Conservation (phyloP, 2,113 vertebrate species). For the Apteryx mantelli region DNA sequence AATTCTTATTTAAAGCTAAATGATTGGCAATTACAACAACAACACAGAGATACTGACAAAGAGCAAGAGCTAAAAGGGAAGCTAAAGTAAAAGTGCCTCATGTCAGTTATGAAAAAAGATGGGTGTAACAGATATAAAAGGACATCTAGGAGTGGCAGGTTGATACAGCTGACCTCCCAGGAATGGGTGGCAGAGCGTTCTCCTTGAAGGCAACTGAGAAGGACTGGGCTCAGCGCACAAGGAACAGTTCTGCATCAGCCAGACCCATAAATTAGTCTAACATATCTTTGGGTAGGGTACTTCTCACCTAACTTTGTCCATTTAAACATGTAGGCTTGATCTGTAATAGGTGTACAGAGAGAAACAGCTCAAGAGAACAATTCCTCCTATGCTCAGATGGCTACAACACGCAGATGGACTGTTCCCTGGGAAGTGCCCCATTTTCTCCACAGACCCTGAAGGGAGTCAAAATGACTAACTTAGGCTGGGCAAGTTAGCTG, state of each 20-base stretch:
- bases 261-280: not conserved
- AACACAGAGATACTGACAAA: not conserved
- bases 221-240: not conserved
- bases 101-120: not conserved
- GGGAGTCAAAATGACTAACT: not conserved
- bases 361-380: not conserved
- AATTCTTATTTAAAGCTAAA: not conserved
- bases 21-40: not conserved
- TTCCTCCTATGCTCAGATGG: not conserved
- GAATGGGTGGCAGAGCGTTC: not conserved
- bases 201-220: not conserved
- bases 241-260: not conserved
- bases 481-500: not conserved
- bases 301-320: not conserved
- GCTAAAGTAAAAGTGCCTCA: not conserved
- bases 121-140: not conserved
- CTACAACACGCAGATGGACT: not conserved
- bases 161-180: not conserved
- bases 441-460: not conserved
- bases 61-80: not conserved
- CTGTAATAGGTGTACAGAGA: accelerated
- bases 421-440: not conserved
- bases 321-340: not conserved
- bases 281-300: not conserved
- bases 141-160: too few relatives aligned